Conservation (phyloP, 2,888 invertebrate genomes). For the Quadriops clusia region DNA sequence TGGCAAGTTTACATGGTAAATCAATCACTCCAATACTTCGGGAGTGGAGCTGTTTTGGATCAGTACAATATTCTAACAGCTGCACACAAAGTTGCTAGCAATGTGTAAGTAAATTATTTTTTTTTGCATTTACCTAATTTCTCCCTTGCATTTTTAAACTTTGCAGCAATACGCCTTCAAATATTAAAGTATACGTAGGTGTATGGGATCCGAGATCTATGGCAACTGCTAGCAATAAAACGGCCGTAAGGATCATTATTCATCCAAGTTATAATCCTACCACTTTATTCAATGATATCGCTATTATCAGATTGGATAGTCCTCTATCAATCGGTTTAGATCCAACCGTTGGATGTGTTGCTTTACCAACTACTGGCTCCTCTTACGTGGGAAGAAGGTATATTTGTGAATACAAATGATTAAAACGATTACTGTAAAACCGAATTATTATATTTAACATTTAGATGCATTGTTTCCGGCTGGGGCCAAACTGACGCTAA, state of each 20-base stretch:
- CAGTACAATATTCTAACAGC: slow-evolving; percentile 58
- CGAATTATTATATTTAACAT: too few relatives aligned
- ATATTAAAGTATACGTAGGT: slow-evolving; percentile 18
- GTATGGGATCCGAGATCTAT: slow-evolving; percentile 16
- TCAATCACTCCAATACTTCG: slow-evolving; percentile 44
- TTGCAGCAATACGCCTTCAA: slow-evolving; percentile 16
- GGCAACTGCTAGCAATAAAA: slow-evolving; percentile 14
- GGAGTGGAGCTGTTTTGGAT: slow-evolving; percentile 60
- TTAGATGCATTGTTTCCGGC: slow-evolving; percentile 65
- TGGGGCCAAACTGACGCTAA: slow-evolving; percentile 84
- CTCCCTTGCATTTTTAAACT: too few relatives aligned
- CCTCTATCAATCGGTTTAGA: too few relatives aligned
- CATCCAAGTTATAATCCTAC: slow-evolving; percentile 56
- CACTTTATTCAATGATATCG: slow-evolving; percentile 72
- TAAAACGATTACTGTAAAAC: too few relatives aligned
- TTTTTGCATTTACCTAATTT: too few relatives aligned
- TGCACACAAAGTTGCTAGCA: slow-evolving; percentile 54
- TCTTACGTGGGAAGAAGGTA: slow-evolving; percentile 21
- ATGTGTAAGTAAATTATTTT: slow-evolving; percentile 49
- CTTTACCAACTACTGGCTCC: slow-evolving; percentile 41
- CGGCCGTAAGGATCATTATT: slow-evolving; percentile 21
- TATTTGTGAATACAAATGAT: too few relatives aligned
- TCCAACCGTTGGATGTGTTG: slow-evolving; percentile 49
- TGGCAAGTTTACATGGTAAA: slow-evolving; percentile 49
- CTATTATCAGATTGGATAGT: slow-evolving; percentile 50